Conservation (phyloP, 2,113 vertebrate species). For the Anolis carolinensis region DNA sequence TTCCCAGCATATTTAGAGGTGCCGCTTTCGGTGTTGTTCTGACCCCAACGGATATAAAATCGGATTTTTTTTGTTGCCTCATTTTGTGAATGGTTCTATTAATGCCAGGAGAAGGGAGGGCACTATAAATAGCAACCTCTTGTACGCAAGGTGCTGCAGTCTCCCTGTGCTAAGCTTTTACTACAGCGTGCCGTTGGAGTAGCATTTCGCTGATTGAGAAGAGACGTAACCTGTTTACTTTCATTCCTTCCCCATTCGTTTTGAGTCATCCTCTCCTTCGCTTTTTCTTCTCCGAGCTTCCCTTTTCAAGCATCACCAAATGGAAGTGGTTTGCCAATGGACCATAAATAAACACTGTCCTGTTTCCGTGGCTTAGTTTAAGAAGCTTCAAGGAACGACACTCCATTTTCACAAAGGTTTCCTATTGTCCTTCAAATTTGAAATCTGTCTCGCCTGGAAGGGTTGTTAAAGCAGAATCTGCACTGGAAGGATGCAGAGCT, state of each 20-base stretch:
- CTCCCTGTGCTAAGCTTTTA: not conserved
- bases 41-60: conserved; percentile 33
- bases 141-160: not conserved
- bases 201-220: not conserved
- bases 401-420: too few relatives aligned
- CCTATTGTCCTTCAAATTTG: too few relatives aligned
- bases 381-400: too few relatives aligned
- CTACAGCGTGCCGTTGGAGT: not conserved
- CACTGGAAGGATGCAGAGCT: too few relatives aligned
- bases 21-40: conserved; percentile 29
- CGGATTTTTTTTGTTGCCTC: conserved; percentile 23
- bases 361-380: not conserved
- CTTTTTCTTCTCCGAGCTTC: not conserved
- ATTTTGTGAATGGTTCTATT: conserved; percentile 46
- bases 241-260: not conserved
- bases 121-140: conserved; percentile 40
- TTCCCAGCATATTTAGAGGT: not conserved
- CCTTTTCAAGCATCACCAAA: not conserved
- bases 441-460: too few relatives aligned
- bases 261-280: not conserved
- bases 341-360: not conserved
- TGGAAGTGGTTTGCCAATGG: not conserved
- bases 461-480: too few relatives aligned
- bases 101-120: conserved; percentile 7
- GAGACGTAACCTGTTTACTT: not conserved